Percentiles rank a stretch among this genome's conserved stretches.
These are phyloP conservation scores for Choreutis nemorana DNA, from an alignment of 2,888 invertebrate species.

Conservation along the genomic window DNA sequence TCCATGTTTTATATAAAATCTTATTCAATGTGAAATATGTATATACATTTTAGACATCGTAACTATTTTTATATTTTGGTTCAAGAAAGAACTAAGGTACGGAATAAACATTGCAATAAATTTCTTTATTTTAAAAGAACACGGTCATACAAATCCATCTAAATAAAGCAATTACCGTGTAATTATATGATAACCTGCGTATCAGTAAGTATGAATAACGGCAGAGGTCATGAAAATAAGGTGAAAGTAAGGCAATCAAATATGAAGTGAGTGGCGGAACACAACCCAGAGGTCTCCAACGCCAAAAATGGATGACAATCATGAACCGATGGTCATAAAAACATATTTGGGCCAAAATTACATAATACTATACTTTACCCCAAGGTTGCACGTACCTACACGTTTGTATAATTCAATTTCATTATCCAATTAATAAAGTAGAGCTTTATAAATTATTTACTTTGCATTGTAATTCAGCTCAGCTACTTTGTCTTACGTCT, in stretches of 20 bases:
- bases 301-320: constrained; percentile 53
- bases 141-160: too few relatives aligned
- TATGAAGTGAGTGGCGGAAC: constrained; percentile 46
- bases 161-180: too few relatives aligned
- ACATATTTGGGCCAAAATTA: constrained; percentile 20
- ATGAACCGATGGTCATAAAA: constrained; percentile 13
- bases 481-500: neutral
- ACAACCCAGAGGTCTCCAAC: constrained; percentile 39
- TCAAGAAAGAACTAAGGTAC: too few relatives aligned
- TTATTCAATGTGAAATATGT: too few relatives aligned
- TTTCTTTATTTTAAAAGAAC: too few relatives aligned
- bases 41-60: too few relatives aligned
- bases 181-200: too few relatives aligned
- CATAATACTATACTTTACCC: constrained; percentile 15
- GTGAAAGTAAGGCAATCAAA: constrained; percentile 37
- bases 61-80: too few relatives aligned
- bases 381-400: constrained; percentile 21
- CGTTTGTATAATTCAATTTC: constrained; percentile 16
- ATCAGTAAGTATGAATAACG: constrained; percentile 16
- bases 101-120: too few relatives aligned
- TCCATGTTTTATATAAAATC: too few relatives aligned
- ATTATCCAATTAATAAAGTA: constrained; percentile 23
- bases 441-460: constrained; percentile 15
- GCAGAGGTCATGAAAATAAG: constrained; percentile 47
- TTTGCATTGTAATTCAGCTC: neutral